A percentile compares a stretch with the other conserved stretches of the same genome.
Evolutionary conservation across 2,888 invertebrate species (phyloP).

Genomic region (Stegana nigrithorax): DNA sequence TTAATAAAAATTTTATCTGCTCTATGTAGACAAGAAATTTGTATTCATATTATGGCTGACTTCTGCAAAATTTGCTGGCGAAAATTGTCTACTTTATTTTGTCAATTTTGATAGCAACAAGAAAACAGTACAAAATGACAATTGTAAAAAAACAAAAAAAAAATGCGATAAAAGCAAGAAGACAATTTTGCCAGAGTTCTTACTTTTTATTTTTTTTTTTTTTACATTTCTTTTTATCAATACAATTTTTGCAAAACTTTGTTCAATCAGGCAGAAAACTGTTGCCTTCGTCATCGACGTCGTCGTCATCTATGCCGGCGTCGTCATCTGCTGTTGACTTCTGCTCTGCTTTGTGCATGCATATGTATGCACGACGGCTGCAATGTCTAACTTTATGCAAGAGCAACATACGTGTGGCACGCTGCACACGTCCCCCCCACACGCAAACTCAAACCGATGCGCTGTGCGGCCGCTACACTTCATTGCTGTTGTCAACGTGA

Average conservation of each 20-base stretch:
- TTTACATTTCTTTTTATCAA: conserved; percentile 33
- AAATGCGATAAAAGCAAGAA: too few species aligned
- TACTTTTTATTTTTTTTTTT: background rate
- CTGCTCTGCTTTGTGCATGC: too few species aligned
- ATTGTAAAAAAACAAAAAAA: too few species aligned
- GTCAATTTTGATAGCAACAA: background rate
- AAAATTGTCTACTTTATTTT: background rate
- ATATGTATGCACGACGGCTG: too few species aligned
- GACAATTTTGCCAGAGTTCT: background rate
- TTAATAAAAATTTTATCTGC: too few species aligned
- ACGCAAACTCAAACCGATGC: background rate
- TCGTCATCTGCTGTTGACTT: conserved; percentile 10
- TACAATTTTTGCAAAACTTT: conserved; percentile 47
- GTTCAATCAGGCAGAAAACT: conserved; percentile 51
- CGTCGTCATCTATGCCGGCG: conserved; percentile 19
- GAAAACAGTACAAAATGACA: too few species aligned
- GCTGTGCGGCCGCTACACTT: background rate
- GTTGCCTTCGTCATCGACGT: conserved; percentile 27
- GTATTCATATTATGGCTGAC: too few species aligned
- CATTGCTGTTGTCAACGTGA: conserved; percentile 5
- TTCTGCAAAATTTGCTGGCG: background rate
- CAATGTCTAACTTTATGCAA: too few species aligned
- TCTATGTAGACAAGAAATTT: too few species aligned
- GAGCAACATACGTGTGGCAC: too few species aligned
- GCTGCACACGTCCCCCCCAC: too few species aligned